Base-by-base conservation (phyloP, 2,888 invertebrate genomes). In the Myathropa florea region DNA sequence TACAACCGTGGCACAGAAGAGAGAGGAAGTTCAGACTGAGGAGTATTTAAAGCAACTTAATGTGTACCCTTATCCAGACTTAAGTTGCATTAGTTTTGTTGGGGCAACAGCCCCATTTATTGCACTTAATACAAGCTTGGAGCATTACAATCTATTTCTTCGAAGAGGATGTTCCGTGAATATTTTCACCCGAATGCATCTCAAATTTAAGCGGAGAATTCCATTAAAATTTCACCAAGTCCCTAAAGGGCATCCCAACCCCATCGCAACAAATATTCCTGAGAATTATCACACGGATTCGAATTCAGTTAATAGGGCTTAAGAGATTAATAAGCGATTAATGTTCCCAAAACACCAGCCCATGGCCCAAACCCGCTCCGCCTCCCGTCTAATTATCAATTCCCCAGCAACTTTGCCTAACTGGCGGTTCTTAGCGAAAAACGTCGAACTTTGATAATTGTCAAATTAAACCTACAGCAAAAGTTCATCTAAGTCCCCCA, bases 281-380 rank as follows among this genome's bases (percentile, higher is more conserved):
- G 18, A 30, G 46, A 68, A 77, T 85, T 77, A 72, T 68, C 59
- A 59, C 59, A 23, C 53, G 57, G 57, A 77, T 81, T 77, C 67
- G 36, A 72, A 85, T 65, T 73, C 72, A 82, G 67, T 82, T 82
- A 85, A 85, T 82, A 68, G 72, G 77, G 68, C 82, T 73, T 82
- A 85, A 65, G 85, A 73, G 84, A 81, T 81, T 85, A 81, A 81
- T 73, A 77, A 85, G 24, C 81, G 73, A 85, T 77, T 82, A 82
- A 78, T 82, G 70, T 82, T 73, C 21, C 59, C 36, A 65, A 65
- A 65, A 67, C 57, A 67, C 36, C 3, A 21, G 28, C 53, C 57
- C 53, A 21, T 60, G 33, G 60, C 65, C n/a, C 39, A 33, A 21
- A 53, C n/a, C 24, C 14, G 3, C 6, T 3, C 10, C 33, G 7